These are phyloP conservation scores for Acheta domesticus DNA, from an alignment of 2,888 invertebrate species.

Conservation along the genomic window DNA sequence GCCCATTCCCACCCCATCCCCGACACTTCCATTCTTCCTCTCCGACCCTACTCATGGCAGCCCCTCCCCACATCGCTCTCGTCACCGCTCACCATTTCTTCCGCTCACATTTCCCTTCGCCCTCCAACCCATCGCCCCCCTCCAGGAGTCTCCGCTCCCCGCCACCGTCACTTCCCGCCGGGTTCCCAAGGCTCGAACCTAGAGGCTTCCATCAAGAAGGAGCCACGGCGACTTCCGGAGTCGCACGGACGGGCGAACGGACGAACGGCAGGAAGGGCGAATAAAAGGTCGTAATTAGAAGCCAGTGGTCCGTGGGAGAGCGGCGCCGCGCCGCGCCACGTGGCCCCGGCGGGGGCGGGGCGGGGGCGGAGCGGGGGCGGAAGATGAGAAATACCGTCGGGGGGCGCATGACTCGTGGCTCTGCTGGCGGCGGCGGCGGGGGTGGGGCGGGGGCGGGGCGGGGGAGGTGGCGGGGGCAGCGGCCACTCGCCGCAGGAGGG, in stretches of 20 bases:
- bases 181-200: too few species aligned
- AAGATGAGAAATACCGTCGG: not conserved
- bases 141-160: too few species aligned
- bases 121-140: too few species aligned
- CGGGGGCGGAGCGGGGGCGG: not conserved
- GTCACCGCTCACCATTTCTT: too few species aligned
- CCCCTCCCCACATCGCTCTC: too few species aligned
- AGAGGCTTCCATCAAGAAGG: too few species aligned
- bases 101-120: too few species aligned
- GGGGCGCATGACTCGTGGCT: not conserved
- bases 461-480: not conserved
- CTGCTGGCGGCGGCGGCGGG: not conserved
- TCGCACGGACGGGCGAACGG: not conserved
- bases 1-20: too few species aligned
- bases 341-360: not conserved
- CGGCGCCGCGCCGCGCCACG: not conserved
- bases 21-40: too few species aligned
- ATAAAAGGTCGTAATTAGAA: not conserved
- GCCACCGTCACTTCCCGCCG: too few species aligned
- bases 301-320: not conserved
- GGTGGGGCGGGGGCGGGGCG: not conserved
- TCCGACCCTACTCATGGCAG: too few species aligned
- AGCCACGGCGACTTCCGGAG: not conserved
- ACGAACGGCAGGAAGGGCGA: not conserved
- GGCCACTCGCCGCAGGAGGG: not conserved